Evolutionary conservation across 2,113 vertebrate species (phyloP).

Genomic region (Channa argus): DNA sequence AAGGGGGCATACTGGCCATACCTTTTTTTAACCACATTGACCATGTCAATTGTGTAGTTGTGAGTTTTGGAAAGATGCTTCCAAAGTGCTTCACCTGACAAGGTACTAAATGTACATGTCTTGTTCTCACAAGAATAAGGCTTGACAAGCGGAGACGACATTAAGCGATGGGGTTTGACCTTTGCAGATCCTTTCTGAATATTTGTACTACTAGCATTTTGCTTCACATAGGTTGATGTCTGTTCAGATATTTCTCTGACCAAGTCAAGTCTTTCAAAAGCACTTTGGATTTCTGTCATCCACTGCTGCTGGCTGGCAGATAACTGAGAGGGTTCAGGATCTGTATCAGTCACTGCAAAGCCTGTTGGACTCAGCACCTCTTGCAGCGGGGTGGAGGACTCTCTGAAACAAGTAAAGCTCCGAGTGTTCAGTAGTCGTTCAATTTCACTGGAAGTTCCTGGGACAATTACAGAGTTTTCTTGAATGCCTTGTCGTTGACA

Average conservation of each 20-base stretch:
- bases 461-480: slow-evolving; percentile 34
- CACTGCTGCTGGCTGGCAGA: slow-evolving; percentile 83
- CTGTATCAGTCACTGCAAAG: slow-evolving; percentile 63
- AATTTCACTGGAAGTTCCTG: slow-evolving; percentile 62
- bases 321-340: slow-evolving; percentile 52
- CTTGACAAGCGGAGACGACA: slow-evolving; percentile 82
- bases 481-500: slow-evolving; percentile 4
- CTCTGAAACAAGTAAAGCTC: slow-evolving; percentile 71
- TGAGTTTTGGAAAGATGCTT: slow-evolving; percentile 94
- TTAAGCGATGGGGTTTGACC: slow-evolving; percentile 55
- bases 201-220: slow-evolving; percentile 21
- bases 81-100: slow-evolving; percentile 93
- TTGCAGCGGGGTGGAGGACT: slow-evolving; percentile 1
- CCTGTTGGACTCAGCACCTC: slow-evolving; percentile 32
- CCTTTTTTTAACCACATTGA: slow-evolving; percentile 90
- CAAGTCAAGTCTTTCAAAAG: slow-evolving; percentile 89
- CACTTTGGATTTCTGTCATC: slow-evolving; percentile 88
- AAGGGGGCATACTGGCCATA: slow-evolving; percentile 94
- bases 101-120: slow-evolving; percentile 89
- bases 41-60: slow-evolving; percentile 91
- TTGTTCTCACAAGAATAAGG: slow-evolving; percentile 89
- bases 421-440: slow-evolving; percentile 52
- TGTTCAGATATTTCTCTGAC: slow-evolving; percentile 77
- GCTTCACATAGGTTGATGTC: not conserved
- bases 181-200: slow-evolving; percentile 58